Base-by-base conservation (phyloP, 1,140 invertebrate genomes). In the Lamellibrachia luymesi region DNA sequence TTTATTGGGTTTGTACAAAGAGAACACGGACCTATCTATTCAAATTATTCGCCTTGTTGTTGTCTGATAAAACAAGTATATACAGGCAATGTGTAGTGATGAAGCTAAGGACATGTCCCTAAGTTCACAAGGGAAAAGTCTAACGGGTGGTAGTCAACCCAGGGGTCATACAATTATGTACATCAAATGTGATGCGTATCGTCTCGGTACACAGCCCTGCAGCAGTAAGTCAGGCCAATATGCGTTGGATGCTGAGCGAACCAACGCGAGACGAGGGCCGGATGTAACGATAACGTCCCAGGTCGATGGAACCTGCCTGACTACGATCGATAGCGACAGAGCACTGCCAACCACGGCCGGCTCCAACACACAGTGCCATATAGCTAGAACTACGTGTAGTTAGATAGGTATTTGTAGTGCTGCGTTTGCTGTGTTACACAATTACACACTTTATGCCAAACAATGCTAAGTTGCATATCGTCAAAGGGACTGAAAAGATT, bases 131-230 rank as follows among this genome's bases (percentile, higher is more conserved):
- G 6, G 64, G 64, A 80, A 80, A 80, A 22, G 64, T 22, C 64
- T 80, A 2, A 22, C 13, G 17, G 2, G 2, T 80, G 38, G 38
- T 38, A 38, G 38, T 38, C 38, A 38, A 38, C 64, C 25, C 64
- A 4, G 13, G 64, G 64, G 64, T 80, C 13, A 80, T 80, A 80
- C 64, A 80, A 80, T 80, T 80, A 80, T 80, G 64, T 80, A 80
- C 64, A 80, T 80, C 64, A 80, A 80, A 80, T 80, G 64, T 80
- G 64, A 80, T 80, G 64, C 64, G 64, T 80, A 80, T 80, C 64
- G 25, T 80, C 64, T 80, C 64, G 64, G 64, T 22, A 10, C 64
- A 22, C 64, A 22, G 64, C 64, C 64, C 13, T 10, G 64, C 2
- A 4, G 17, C 13, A 80, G 64, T 17, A 2, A 22, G 64, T 17